Evolutionary conservation across 2,888 invertebrate species (phyloP), one percentile per base, ranked within the genome.

Genomic region (Lordiphosa andalusiaca): DNA sequence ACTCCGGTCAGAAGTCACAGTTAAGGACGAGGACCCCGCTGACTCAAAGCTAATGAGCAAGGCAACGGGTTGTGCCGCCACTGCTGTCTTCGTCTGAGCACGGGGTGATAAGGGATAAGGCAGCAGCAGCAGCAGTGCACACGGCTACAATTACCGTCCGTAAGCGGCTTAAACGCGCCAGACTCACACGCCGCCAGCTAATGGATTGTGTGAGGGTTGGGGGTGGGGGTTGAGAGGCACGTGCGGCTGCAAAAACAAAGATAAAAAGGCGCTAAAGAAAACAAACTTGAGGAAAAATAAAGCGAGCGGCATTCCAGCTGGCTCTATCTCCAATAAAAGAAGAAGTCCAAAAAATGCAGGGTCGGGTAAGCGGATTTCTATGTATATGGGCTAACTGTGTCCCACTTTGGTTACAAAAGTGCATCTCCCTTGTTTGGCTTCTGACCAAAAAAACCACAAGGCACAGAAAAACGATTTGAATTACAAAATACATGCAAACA

Each of bases 381-480:
- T 12, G n/a, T 36, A 35, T 35, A 49, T 10, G 30, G 30, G 30
- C 30, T 30, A 30, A 30, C 30, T 30, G 30, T 30, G 30, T 30
- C 30, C 30, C 30, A 30, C 30, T 30, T 30, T 30, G 30, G 30
- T 30, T 30, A 54, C 42, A 50, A 50, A 50, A 50, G 56, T 62
- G 70, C 57, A 56, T 62, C 67, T 49, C 63, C 44, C 65, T 84
- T 84, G 83, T 82, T 64, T 73, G 81, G 81, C 81, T 82, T 82
- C 81, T 76, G 66, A 84, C 80, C 80, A 81, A 82, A 82, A 78
- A 78, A 84, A 80, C 81, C 83, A 68, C 84, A 71, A 57, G 67
- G 55, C 62, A 46, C 46, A 62, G 54, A 60, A 30, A 30, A 30
- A 30, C 30, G 30, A 30, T 30, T 30, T 30, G 30, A 30, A 30